These are phyloP conservation scores for Odontesthes bonariensis DNA, from an alignment of 2,113 vertebrate genomes.

Conservation along the genomic window DNA sequence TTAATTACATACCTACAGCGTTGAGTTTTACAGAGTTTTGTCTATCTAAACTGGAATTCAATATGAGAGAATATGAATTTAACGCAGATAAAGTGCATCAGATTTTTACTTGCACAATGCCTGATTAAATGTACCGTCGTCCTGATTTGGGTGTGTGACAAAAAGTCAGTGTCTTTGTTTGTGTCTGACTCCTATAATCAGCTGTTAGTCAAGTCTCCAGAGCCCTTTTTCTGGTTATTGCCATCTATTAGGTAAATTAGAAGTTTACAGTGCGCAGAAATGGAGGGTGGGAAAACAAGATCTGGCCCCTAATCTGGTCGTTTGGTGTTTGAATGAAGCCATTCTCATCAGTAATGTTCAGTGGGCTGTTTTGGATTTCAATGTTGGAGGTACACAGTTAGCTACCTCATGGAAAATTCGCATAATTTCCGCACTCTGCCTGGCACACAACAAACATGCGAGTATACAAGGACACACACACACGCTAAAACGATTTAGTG, in stretches of 20 bases:
- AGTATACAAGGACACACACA: conserved; percentile 37
- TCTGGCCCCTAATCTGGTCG: conserved; percentile 62
- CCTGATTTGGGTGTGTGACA: conserved; percentile 17
- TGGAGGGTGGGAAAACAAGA: conserved; percentile 68
- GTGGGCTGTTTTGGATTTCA: conserved; percentile 41
- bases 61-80: too few relatives aligned
- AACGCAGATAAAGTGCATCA: background rate
- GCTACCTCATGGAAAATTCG: conserved; percentile 82
- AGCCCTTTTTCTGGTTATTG: conserved; percentile 33
- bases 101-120: background rate
- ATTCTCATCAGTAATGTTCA: conserved; percentile 52
- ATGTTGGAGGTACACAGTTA: conserved; percentile 54
- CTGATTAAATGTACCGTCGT: background rate
- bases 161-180: conserved; percentile 27
- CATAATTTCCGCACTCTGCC: conserved; percentile 74
- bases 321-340: conserved; percentile 62
- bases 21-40: too few relatives aligned
- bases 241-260: conserved; percentile 59
- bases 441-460: conserved; percentile 59
- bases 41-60: too few relatives aligned
- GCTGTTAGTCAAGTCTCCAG: conserved; percentile 24
- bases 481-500: background rate
- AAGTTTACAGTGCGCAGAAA: conserved; percentile 67
- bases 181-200: conserved; percentile 34
- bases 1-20: too few relatives aligned